A percentile compares a stretch with the other conserved stretches of the same genome.
Evolutionary conservation across 1,140 invertebrate genomes (phyloP).

Genomic region (Drosophila simulans): DNA sequence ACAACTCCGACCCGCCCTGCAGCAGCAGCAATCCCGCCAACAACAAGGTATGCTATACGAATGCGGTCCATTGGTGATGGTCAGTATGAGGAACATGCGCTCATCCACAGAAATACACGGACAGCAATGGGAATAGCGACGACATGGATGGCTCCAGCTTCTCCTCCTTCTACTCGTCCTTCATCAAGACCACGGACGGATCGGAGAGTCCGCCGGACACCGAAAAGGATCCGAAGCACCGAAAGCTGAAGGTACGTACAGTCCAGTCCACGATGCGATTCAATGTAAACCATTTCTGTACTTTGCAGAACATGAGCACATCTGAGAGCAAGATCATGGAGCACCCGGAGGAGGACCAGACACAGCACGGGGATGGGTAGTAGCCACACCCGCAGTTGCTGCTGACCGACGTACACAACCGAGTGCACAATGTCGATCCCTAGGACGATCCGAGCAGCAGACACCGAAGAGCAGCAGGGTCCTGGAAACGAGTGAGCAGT

Average conservation of each 20-base stretch:
- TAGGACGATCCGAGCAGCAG: slow-evolving; percentile 18
- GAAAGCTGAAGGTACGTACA: slow-evolving; percentile 64
- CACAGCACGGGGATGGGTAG: slow-evolving; percentile 74
- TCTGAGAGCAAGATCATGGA: slow-evolving; percentile 59
- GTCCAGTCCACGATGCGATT: not conserved
- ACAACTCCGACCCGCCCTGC: slow-evolving; percentile 52
- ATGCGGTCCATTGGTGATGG: no score
- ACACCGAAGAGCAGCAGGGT: slow-evolving; percentile 1
- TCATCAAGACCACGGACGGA: slow-evolving; percentile 85
- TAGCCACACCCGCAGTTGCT: slow-evolving; percentile 35
- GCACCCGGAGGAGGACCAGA: slow-evolving; percentile 75
- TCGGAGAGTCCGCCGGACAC: slow-evolving; percentile 79
- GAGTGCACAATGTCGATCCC: slow-evolving; percentile 28
- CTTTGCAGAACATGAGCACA: slow-evolving; percentile 1
- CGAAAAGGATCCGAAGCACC: slow-evolving; percentile 72
- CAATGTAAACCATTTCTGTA: no score
- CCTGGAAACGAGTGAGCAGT: slow-evolving; percentile 9
- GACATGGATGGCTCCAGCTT: slow-evolving; percentile 85
- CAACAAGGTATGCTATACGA: slow-evolving; percentile 34
- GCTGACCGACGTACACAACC: slow-evolving; percentile 39
- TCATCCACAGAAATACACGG: slow-evolving; percentile 59
- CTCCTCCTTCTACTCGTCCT: slow-evolving; percentile 86
- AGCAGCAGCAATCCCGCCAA: slow-evolving; percentile 38
- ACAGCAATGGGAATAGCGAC: slow-evolving; percentile 83
- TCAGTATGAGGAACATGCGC: not conserved